Conservation (phyloP, 2,888 invertebrate genomes). For the Lottia scabra region DNA sequence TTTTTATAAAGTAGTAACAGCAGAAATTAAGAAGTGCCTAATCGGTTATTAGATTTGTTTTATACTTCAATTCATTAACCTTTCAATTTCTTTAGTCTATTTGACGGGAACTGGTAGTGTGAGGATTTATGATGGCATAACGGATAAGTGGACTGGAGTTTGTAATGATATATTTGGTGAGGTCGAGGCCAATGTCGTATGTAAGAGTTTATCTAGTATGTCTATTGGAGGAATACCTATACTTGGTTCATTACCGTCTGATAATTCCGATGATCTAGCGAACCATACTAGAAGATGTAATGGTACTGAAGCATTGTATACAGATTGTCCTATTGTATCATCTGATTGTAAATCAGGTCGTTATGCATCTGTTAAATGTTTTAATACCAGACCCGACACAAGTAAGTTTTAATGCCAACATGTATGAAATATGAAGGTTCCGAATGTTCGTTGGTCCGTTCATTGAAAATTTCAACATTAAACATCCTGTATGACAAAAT, state of each 20-base stretch:
- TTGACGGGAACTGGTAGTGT: neutral
- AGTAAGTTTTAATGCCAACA: too few species aligned
- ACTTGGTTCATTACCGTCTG: neutral
- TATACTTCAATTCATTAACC: too few species aligned
- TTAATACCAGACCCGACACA: neutral
- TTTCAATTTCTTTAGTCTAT: too few species aligned
- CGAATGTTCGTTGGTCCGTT: too few species aligned
- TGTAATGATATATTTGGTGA: neutral
- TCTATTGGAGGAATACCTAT: too few species aligned
- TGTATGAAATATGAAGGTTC: too few species aligned
- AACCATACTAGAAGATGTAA: neutral
- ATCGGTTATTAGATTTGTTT: too few species aligned
- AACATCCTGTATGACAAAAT: too few species aligned
- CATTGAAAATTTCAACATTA: too few species aligned
- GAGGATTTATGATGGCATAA: neutral
- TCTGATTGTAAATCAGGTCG: neutral
- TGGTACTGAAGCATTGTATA: neutral
- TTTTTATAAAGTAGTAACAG: too few species aligned
- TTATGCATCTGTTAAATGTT: neutral
- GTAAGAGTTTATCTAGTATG: neutral
- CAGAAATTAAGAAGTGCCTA: too few species aligned
- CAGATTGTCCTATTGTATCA: neutral
- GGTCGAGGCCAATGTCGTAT: neutral
- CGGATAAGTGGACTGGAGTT: neutral
- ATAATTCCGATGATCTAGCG: neutral